These are phyloP conservation scores for Seriola dumerili DNA, from an alignment of 2,113 vertebrate genomes.

Conservation along the genomic window DNA sequence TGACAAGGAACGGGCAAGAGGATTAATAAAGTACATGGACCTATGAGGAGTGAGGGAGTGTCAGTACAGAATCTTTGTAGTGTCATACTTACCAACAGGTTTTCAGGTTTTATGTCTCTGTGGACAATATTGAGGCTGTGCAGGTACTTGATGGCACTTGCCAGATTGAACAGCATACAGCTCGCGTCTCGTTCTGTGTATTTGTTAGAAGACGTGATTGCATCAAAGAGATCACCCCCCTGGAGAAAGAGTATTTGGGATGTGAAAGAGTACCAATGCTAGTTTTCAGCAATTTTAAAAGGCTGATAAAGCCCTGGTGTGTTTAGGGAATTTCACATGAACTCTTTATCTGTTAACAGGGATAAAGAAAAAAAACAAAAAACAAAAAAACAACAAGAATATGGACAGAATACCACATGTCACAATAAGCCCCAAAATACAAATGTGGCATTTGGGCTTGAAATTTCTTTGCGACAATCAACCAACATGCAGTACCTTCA, in stretches of 20 bases:
- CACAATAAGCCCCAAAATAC: background rate
- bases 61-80: background rate
- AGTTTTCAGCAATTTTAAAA: background rate
- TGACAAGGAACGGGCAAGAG: background rate
- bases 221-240: conserved; percentile 98
- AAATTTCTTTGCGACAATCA: background rate
- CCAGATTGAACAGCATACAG: conserved; percentile 97
- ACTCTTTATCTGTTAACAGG: background rate
- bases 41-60: background rate
- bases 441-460: background rate
- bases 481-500: conserved; percentile 87
- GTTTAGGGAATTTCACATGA: background rate
- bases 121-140: conserved; percentile 97
- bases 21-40: background rate
- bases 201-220: conserved; percentile 98
- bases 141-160: conserved; percentile 98
- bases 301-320: background rate
- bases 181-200: conserved; percentile 98
- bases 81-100: conserved; percentile 91
- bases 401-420: background rate
- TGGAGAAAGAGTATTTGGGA: conserved; percentile 73
- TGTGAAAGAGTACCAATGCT: background rate
- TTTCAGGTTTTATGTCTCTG: conserved; percentile 98
- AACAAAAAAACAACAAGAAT: background rate
- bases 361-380: background rate